Base-by-base conservation (phyloP, 2,888 invertebrate species). In the Mactromeris polynyma region DNA sequence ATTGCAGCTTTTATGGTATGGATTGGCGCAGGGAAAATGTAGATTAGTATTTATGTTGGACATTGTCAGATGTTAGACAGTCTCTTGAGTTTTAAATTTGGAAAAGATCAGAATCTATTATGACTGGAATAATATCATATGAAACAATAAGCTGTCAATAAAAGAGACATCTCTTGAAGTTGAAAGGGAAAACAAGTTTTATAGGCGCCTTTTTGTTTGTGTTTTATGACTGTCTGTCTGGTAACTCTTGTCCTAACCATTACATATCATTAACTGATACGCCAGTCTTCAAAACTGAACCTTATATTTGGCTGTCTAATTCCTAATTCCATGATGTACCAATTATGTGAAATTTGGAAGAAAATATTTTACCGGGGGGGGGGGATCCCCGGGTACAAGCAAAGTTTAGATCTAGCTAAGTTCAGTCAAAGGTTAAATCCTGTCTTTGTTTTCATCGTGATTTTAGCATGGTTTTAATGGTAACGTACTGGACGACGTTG, bases 41-140 rank as follows among this genome's bases (percentile, higher is more conserved):
- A 64, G 58, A 64, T 64, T 64, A 26, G 58, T 64, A 64, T 64
- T 64, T 64, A 64, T 64, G 58, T 64, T 26, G 9, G 58, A n/a
- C 58, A 64, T 64, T n/a, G n/a, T n/a, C 26, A 26, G 58, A n/a
- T n/a, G 58, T 6, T 64, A 26, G 46, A n/a, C 21, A n/a, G 58
- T 64, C 58, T 26, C 26, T 9, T 7, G 58, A 64, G 58, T 6
- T 26, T 64, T 64, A 64, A 64, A n/a, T 26, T 64, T 64, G 58
- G 58, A 64, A 6, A 64, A 26, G 58, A 64, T 64, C n/a, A 9
- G 26, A n/a, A 26, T 64, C 26, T 26, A 64, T 9, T 58, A 64
- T 64, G 4, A 26, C 58, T 26, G 1, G n/a, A 64, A 64, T 26
- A 64, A 64, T 26, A 3, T 64, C n/a, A n/a, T 26, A 64, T 6